Base-by-base conservation (phyloP, 2,113 vertebrate genomes). In the Aphyosemion australe region DNA sequence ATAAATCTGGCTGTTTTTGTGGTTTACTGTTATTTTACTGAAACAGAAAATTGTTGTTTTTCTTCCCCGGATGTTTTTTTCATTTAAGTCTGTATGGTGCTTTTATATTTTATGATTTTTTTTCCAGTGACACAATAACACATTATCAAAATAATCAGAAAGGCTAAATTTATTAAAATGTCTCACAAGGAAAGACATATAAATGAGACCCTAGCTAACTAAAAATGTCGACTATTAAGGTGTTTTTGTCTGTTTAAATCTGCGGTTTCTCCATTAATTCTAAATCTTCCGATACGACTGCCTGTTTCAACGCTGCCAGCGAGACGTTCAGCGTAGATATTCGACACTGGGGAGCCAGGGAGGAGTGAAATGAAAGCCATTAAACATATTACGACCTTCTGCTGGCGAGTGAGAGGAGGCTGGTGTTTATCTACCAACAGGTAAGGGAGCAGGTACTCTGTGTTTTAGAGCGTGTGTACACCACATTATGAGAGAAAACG, bases 341-440 rank as follows among this genome's bases (percentile, higher is more conserved):
- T 66, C 46, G 18, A 51, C 77, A 39, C 16, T 42, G 65, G 50
- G 56, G 20, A 60, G 68, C 61, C 64, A 15, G 16, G 16, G 34
- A 32, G 21, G 31, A 65, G 51, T 41, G 12, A 80, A 79, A 80
- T 59, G 65, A 84, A 83, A 77, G 70, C 50, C 56, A 79, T 80
- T 77, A 80, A 84, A 79, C 63, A 58, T 69, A 65, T 57, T 68
- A 39, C 59, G 68, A 76, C 76, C 65, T 67, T 78, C 32, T 54
- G 72, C 56, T 48, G n/a, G 67, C 19, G 45, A 61, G 59, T 12
- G 34, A 48, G 49, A 58, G 52, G 26, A 53, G 57, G 15, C 13
- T 51, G 65, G 41, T 71, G 67, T 78, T 79, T 63, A 55, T 74
- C 45, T 52, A 51, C 42, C 57, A 57, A 59, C 18, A 46, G 57